Evolutionary conservation across 2,113 vertebrate genomes (phyloP).

Genomic region (Gymnorhina tibicen): DNA sequence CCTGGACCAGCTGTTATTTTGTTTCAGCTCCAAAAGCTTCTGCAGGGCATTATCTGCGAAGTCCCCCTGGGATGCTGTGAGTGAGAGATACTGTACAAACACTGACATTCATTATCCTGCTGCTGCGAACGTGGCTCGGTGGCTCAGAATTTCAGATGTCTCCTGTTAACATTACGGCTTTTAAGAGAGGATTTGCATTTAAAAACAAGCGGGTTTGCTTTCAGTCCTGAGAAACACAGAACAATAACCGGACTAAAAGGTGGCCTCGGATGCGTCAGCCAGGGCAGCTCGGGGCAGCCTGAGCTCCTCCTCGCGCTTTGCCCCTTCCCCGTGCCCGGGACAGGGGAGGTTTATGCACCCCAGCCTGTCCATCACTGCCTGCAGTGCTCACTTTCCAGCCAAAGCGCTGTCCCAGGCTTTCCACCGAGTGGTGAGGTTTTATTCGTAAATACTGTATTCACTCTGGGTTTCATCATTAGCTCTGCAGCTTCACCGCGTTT

Average conservation of each 20-base stretch:
- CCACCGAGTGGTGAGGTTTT: rapidly evolving
- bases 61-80: background rate
- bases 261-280: no score
- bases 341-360: rapidly evolving
- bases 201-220: background rate
- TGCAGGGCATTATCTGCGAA: background rate
- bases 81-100: background rate
- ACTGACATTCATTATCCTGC: background rate
- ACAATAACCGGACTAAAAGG: rapidly evolving
- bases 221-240: background rate
- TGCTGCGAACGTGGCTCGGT: background rate
- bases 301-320: background rate
- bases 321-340: background rate
- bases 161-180: background rate
- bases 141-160: background rate
- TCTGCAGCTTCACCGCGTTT: background rate
- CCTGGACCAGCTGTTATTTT: background rate
- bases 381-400: rapidly evolving
- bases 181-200: background rate
- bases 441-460: background rate
- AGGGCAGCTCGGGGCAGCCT: background rate
- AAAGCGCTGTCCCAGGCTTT: background rate
- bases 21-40: background rate
- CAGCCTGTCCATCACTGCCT: background rate
- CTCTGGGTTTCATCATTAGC: background rate